Evolutionary conservation across 1,140 invertebrate species (phyloP).

Genomic region (Stegodyphus mimosarum): DNA sequence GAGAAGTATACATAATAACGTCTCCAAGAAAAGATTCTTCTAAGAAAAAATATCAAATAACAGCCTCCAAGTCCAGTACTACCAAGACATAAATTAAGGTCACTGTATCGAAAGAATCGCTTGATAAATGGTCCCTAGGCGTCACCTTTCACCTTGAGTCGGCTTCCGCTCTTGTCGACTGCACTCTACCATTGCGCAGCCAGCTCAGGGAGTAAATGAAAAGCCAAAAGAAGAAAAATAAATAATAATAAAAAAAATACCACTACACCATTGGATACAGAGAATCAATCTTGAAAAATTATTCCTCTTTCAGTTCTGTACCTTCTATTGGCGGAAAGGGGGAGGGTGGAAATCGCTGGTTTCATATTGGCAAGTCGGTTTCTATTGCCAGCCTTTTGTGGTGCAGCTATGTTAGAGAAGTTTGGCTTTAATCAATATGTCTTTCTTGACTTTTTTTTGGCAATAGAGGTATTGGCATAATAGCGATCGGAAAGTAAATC

Average conservation of each 20-base stretch:
- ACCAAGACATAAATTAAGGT: constrained; percentile 48
- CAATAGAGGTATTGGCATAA: too few relatives aligned
- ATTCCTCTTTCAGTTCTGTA: neutral
- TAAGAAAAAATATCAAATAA: neutral
- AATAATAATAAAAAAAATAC: neutral
- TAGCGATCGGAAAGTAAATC: too few relatives aligned
- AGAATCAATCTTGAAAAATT: constrained; percentile 24
- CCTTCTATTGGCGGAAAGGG: neutral
- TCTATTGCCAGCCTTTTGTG: too few relatives aligned
- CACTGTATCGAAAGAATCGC: constrained; percentile 46
- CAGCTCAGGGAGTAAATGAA: constrained; percentile 14
- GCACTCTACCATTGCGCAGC: neutral
- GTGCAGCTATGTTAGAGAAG: too few relatives aligned
- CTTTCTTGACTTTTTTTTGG: too few relatives aligned
- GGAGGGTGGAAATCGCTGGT: neutral
- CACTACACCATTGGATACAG: constrained; percentile 1
- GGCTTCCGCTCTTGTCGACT: constrained; percentile 31
- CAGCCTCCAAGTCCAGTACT: neutral
- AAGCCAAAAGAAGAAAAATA: constrained; percentile 3
- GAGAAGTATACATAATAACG: neutral
- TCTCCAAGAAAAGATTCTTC: neutral
- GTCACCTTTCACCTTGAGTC: constrained; percentile 37
- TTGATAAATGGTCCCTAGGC: constrained; percentile 39
- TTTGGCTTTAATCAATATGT: too few relatives aligned
- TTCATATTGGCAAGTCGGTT: neutral